A percentile compares a stretch with the other conserved stretches of the same genome.
phyloP scores from a whole-genome alignment of 2,797 vertebrate genomes.

The Vespertilio murinus region DNA sequence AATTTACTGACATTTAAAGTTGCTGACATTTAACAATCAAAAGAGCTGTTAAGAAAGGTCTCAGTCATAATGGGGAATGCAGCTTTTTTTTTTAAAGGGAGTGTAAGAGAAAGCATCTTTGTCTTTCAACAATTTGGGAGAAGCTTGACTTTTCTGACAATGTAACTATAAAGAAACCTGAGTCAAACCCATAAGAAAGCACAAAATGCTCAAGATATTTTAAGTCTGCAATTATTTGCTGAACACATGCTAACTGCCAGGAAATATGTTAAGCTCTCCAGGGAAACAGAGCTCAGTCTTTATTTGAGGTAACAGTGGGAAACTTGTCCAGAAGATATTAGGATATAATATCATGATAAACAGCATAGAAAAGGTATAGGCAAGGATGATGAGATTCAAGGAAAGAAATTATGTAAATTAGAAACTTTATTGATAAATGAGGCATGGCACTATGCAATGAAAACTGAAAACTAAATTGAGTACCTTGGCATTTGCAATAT shows the following conservation, averaged over 20 bases:
- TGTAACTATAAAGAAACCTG: constrained; percentile 63
- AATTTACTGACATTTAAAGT: constrained; percentile 75
- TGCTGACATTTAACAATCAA: constrained; percentile 82
- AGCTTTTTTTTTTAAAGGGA: constrained; percentile 65
- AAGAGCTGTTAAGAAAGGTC: constrained; percentile 83
- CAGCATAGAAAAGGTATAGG: not conserved
- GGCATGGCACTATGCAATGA: not conserved
- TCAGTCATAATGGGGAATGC: constrained; percentile 77
- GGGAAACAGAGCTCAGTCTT: constrained; percentile 23
- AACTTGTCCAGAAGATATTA: not conserved
- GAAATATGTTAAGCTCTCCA: constrained; percentile 59
- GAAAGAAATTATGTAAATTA: not conserved
- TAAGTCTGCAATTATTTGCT: constrained; percentile 68
- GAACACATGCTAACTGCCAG: constrained; percentile 56
- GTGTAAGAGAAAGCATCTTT: constrained; percentile 77
- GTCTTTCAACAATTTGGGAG: constrained; percentile 71
- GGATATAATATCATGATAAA: not conserved
- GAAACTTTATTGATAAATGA: constrained; percentile 36
- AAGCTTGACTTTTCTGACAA: constrained; percentile 62
- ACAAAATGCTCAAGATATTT: constrained; percentile 59
- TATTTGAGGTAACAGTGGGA: constrained; percentile 24
- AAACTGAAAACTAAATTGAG: constrained; percentile 37
- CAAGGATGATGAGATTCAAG: not conserved
- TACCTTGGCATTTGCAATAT: constrained; percentile 2
- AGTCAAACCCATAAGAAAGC: constrained; percentile 62